phyloP scores from a whole-genome alignment of 2,888 invertebrate genomes.

The Blastobasis adustella region DNA sequence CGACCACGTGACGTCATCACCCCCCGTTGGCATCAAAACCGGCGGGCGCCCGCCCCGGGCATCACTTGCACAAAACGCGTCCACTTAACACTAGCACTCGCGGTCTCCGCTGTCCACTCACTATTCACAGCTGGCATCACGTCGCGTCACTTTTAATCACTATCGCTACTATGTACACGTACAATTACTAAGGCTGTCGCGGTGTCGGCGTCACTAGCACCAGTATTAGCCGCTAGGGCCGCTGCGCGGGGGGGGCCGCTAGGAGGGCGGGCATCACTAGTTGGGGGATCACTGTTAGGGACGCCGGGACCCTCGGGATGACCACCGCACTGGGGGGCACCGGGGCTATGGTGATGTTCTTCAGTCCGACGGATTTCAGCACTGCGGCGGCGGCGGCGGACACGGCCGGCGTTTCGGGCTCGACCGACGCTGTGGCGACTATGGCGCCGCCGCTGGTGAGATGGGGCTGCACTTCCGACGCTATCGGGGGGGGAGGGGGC shows the following conservation, averaged over 20 bases:
- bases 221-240: slow-evolving; percentile 23
- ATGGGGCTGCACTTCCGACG: too few relatives aligned
- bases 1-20: too few relatives aligned
- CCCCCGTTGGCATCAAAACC: neutral
- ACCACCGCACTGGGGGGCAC: slow-evolving; percentile 61
- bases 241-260: slow-evolving; percentile 12
- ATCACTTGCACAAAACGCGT: slow-evolving; percentile 54
- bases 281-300: slow-evolving; percentile 87
- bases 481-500: too few relatives aligned
- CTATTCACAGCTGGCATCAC: slow-evolving; percentile 49
- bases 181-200: slow-evolving; percentile 63
- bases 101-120: slow-evolving; percentile 36
- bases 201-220: slow-evolving; percentile 30
- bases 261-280: slow-evolving; percentile 23
- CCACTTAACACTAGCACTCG: slow-evolving; percentile 25
- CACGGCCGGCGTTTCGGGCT: slow-evolving; percentile 34
- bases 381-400: slow-evolving; percentile 56
- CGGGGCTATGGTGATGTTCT: slow-evolving; percentile 67
- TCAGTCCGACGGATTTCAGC: slow-evolving; percentile 63
- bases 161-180: slow-evolving; percentile 57
- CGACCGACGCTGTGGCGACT: too few relatives aligned
- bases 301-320: slow-evolving; percentile 87
- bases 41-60: slow-evolving; percentile 16
- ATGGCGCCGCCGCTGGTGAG: too few relatives aligned
- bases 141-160: slow-evolving; percentile 1